These are phyloP conservation scores for Drosophila serrata DNA, from an alignment of 1,140 invertebrate species.

Conservation along the genomic window DNA sequence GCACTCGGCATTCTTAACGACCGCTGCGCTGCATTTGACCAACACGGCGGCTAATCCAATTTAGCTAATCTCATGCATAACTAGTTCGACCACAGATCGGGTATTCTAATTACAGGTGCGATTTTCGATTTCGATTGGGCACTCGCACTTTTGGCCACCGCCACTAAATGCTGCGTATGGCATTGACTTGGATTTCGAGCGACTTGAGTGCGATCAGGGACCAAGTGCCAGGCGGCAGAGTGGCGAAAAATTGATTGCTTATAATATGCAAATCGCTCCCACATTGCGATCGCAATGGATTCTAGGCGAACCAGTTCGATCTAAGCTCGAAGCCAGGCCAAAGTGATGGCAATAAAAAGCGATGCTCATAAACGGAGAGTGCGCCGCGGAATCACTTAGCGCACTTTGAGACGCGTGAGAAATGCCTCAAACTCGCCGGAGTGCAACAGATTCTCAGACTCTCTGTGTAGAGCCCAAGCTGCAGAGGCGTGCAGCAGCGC, in stretches of 20 bases:
- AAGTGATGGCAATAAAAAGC: conserved; percentile 40
- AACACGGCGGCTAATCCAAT: conserved; percentile 41
- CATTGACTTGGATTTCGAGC: conserved; percentile 49
- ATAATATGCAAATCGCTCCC: conserved; percentile 51
- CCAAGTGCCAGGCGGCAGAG: conserved; percentile 37
- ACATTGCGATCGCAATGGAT: conserved; percentile 35
- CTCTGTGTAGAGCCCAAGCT: conserved; percentile 8
- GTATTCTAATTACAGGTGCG: conserved; percentile 49
- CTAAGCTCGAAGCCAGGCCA: neutral
- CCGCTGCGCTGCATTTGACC: conserved; percentile 16
- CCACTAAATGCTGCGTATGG: conserved; percentile 41
- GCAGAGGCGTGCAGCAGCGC: conserved; percentile 54
- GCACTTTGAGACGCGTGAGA: conserved; percentile 49
- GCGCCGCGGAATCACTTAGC: conserved; percentile 41
- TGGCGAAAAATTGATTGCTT: conserved; percentile 26
- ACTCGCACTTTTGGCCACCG: conserved; percentile 38
- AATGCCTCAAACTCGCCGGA: conserved; percentile 27
- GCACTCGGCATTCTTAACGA: conserved; percentile 37
- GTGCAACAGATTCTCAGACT: conserved; percentile 40
- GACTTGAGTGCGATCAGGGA: conserved; percentile 35
- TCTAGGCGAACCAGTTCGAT: conserved; percentile 47
- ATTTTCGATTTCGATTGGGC: conserved; percentile 20
- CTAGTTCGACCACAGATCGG: conserved; percentile 41
- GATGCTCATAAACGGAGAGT: conserved; percentile 43
- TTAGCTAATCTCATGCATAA: conserved; percentile 50